Base-by-base conservation (phyloP, 2,113 vertebrate species). In the Paraplagusia blochii region DNA sequence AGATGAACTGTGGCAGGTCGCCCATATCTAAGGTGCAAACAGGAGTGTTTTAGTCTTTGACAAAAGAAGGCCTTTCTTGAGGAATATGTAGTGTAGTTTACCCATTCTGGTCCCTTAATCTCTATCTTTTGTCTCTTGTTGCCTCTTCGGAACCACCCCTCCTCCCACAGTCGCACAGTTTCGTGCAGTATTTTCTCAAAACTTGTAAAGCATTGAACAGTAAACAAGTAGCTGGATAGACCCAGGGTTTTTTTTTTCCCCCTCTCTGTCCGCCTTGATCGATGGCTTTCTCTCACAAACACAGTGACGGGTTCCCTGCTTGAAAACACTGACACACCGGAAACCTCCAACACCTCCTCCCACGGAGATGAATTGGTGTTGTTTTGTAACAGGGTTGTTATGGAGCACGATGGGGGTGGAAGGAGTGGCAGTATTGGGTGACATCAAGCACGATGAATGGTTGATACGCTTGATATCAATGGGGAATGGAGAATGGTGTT, bases 361-460 rank as follows among this genome's bases (percentile, higher is more conserved):
- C 56, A 54, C 38, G 63, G 8, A 63, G 62, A 49, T 58, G 74
- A 59, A 60, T 60, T 9, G 58, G 10, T 15, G 14, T 53, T 11
- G 52, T 51, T 53, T 82, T 76, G 72, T 76, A 60, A 53, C 51
- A 40, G 44, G 70, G 78, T 65, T 74, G 74, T 75, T 79, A 77
- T 79, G 69, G 79, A 52, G 75, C 71, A 71, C 58, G 74, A 58
- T 70, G 79, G 75, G 72, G 79, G 76, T 69, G 7, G 62, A 57
- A 47, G 69, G 66, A 45, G 64, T 48, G n/a, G n/a, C 55, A 59
- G 49, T 16, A 8, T 55, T 51, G 72, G 69, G 67, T 77, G 80
- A 67, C 79, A 75, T 77, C 72, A 61, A 73, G 60, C 72, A 69
- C 74, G 71, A 79, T 79, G 80, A 84, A 83, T 83, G 58, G 68